Evolutionary conservation across 2,888 invertebrate genomes (phyloP), one percentile per base, ranked within the genome.

Genomic region (Zhuqinia jingwanae): DNA sequence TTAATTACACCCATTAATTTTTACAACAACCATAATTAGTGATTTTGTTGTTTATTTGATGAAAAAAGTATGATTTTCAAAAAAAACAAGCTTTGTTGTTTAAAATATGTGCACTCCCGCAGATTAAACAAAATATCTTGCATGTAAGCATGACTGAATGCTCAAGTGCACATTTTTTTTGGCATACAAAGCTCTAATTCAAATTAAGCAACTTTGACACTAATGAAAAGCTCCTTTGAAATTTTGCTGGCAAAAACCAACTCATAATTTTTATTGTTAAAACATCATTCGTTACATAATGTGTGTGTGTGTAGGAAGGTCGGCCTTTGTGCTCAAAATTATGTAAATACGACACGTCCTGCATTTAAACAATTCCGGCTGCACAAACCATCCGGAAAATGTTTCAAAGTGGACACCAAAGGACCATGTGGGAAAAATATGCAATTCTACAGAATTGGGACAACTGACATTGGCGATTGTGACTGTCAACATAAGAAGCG

Each of bases 341-440:
- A 88, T 77, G 76, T 82, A 36, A 88, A 88, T 73, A 80, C 82
- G 6, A 87, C 84, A 11, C 76, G 85, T 13, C 79, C 88, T 0
- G 87, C 70, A 10, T 88, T 84, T 53, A 88, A 87, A 30, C 80
- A 87, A 11, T 90, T 68, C 53, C 58, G 90, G 17, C 82, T 85
- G 50, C 88, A 90, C 75, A 82, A 85, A 36, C 83, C 36, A 11
- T 88, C 89, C 8, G 84, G 79, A 53, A 63, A 82, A 10, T 91
- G 90, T 45, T 89, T 88, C 68, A 70, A 75, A 36, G 87, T 91
- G 25, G 90, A 90, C 11, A 88, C 89, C 22, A 76, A 85, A 63
- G 90, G 90, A 11, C 90, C 90, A 0, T 91, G 90, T 60, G 89
- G 89, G 13, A 85, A 85, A 36, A 82, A 90, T 17, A 90, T 90